phyloP scores from a whole-genome alignment of 2,888 invertebrate species.

The Ichneumoninae sp. region DNA sequence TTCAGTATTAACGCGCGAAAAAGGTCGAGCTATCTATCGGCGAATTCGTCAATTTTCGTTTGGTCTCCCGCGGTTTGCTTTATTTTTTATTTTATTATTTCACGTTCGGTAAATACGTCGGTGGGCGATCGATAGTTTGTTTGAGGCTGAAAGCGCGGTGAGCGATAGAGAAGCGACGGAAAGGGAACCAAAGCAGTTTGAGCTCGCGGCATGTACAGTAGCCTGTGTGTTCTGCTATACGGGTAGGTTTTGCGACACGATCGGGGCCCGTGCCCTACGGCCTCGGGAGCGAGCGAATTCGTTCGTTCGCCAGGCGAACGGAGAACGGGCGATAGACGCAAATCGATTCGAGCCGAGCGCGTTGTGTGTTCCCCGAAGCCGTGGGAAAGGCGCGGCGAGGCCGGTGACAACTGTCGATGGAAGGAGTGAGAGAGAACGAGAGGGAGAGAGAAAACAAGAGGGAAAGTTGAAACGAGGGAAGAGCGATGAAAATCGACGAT shows the following conservation, averaged over 20 bases:
- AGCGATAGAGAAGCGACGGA: conserved; percentile 5
- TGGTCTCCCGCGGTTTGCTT: neutral
- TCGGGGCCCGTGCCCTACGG: conserved; percentile 15
- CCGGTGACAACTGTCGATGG: conserved; percentile 39
- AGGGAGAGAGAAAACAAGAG: conserved; percentile 12
- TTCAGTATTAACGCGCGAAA: neutral
- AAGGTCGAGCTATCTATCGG: neutral
- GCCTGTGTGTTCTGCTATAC: conserved; percentile 14
- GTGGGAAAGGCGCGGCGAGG: conserved; percentile 40
- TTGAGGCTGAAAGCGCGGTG: conserved; percentile 14
- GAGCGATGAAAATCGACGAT: conserved; percentile 48
- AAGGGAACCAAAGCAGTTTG: conserved; percentile 20
- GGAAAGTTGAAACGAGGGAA: conserved; percentile 44
- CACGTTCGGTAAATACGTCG: conserved; percentile 13
- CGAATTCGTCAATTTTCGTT: neutral
- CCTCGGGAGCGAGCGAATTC: conserved; percentile 7
- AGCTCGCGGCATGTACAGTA: conserved; percentile 15
- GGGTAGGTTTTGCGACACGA: conserved; percentile 28
- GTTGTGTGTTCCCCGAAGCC: conserved; percentile 37
- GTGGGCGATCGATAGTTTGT: conserved; percentile 11
- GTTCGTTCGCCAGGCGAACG: conserved; percentile 13
- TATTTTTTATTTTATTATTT: neutral
- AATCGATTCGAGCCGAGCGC: conserved; percentile 53
- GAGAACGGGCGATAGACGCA: conserved; percentile 30
- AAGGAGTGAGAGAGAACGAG: conserved; percentile 12